phyloP scores from a whole-genome alignment of 2,113 vertebrate species.

The Zosterops hypoxanthus region DNA sequence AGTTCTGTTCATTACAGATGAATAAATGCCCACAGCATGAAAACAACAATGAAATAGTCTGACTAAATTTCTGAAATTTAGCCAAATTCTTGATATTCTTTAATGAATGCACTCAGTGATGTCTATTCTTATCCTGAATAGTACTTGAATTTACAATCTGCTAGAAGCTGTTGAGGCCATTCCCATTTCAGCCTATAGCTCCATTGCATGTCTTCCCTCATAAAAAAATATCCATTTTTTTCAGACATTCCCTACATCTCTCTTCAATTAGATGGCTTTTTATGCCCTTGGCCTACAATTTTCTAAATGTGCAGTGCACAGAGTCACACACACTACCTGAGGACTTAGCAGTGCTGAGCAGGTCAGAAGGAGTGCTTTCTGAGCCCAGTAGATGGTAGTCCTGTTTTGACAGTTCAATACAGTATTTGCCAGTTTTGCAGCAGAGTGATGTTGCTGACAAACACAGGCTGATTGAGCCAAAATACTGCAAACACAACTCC shows the following conservation, averaged over 20 bases:
- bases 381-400: constrained; percentile 67
- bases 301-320: background rate
- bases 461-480: background rate
- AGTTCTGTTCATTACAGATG: background rate
- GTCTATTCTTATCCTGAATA: background rate
- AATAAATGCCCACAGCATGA: background rate
- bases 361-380: constrained; percentile 50
- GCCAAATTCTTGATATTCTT: background rate
- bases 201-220: background rate
- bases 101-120: background rate
- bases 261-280: background rate
- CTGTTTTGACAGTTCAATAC: constrained; percentile 53
- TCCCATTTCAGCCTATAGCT: background rate
- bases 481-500: background rate
- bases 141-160: background rate
- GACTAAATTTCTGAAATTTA: background rate
- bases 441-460: background rate
- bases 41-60: background rate
- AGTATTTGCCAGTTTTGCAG: background rate
- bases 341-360: background rate
- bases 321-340: background rate
- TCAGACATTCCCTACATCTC: background rate
- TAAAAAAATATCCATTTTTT: background rate
- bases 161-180: background rate
- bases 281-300: background rate